Conservation (phyloP, 2,888 invertebrate genomes). For the Sepioteuthis lessoniana region DNA sequence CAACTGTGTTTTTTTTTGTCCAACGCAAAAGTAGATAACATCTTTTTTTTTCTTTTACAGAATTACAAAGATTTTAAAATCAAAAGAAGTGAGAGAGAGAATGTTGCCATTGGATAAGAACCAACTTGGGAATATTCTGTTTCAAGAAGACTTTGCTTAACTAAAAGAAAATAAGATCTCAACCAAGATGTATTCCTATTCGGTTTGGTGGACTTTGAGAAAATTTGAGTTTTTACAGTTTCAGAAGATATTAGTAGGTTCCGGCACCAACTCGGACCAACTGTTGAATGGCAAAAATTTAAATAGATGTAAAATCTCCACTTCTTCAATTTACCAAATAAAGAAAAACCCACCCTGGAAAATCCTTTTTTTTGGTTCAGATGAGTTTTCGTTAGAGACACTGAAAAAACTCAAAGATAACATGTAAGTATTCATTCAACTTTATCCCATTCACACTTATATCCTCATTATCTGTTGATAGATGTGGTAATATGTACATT, state of each 20-base stretch:
- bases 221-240: not conserved
- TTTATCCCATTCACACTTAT: not conserved
- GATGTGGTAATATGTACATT: too few species aligned
- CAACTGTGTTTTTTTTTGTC: too few species aligned
- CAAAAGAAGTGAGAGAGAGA: not conserved
- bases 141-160: not conserved
- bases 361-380: slow-evolving; percentile 90
- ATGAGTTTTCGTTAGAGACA: slow-evolving; percentile 86
- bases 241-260: not conserved
- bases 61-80: not conserved
- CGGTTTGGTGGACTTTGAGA: not conserved
- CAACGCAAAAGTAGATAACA: too few species aligned
- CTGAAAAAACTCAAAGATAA: slow-evolving; percentile 82
- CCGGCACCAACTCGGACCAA: not conserved
- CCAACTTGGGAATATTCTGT: not conserved
- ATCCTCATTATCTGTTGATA: too few species aligned
- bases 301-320: not conserved
- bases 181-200: not conserved
- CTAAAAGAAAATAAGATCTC: not conserved
- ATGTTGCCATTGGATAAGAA: not conserved
- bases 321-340: not conserved
- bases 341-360: slow-evolving; percentile 77
- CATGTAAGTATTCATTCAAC: slow-evolving; percentile 78
- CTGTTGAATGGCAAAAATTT: not conserved
- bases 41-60: not conserved